Evolutionary conservation across 2,888 invertebrate genomes (phyloP).

Genomic region (Agrilus mali): DNA sequence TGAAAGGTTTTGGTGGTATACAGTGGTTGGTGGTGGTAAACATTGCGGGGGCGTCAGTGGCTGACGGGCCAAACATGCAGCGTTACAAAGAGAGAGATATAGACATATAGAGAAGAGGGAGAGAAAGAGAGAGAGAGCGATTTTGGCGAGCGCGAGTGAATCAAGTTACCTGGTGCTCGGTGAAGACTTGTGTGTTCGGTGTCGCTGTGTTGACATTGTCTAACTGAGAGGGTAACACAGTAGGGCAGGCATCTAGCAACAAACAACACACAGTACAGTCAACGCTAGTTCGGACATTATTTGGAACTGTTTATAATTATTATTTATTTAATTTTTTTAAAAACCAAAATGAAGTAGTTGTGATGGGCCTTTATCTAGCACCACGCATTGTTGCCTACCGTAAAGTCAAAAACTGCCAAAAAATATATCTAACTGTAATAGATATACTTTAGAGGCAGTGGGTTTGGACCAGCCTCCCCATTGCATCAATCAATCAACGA

Average conservation of each 20-base stretch:
- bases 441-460: no score
- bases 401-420: no score
- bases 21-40: slow-evolving; percentile 1
- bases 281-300: slow-evolving; percentile 24
- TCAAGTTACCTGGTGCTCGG: slow-evolving; percentile 32
- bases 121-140: slow-evolving; percentile 13
- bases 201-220: slow-evolving; percentile 66
- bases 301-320: slow-evolving; percentile 10
- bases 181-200: slow-evolving; percentile 35
- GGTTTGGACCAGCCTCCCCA: no score
- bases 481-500: no score
- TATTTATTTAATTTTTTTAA: no score
- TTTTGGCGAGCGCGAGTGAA: slow-evolving; percentile 11
- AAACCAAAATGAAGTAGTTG: no score
- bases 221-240: slow-evolving; percentile 72
- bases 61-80: slow-evolving; percentile 9
- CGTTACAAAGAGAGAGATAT: slow-evolving; percentile 11
- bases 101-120: slow-evolving; percentile 11
- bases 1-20: neutral
- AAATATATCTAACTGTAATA: no score
- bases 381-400: no score
- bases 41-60: neutral
- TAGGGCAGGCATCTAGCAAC: slow-evolving; percentile 89
- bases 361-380: no score
- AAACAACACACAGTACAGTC: slow-evolving; percentile 72